These are phyloP conservation scores for Anas platyrhynchos DNA, from an alignment of 2,113 vertebrate species.

Conservation along the genomic window DNA sequence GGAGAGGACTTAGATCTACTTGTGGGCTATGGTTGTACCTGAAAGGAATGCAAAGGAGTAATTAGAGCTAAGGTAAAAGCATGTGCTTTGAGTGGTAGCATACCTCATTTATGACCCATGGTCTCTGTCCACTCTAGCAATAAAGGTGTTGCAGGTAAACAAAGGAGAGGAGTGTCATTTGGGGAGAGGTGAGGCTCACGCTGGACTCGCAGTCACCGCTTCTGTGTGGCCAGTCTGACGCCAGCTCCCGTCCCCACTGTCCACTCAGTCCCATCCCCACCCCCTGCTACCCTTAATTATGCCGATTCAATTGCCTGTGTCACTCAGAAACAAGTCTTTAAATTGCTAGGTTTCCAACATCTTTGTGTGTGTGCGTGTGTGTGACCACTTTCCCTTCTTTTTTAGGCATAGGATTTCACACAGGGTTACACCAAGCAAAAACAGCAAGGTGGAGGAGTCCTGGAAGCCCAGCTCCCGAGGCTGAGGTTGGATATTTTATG, in stretches of 20 bases:
- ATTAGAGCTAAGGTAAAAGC: background rate
- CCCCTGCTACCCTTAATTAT: background rate
- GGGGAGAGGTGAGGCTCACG: accelerated
- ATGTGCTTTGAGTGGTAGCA: background rate
- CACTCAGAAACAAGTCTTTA: background rate
- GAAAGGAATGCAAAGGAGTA: background rate
- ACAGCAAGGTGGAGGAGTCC: background rate
- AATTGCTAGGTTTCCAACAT: background rate
- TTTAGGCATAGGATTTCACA: background rate
- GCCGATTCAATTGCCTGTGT: background rate
- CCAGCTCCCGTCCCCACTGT: background rate
- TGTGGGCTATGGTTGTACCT: background rate
- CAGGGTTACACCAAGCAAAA: background rate
- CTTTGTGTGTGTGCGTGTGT: too few species aligned
- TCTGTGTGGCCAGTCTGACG: background rate
- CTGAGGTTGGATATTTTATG: background rate
- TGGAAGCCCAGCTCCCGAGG: background rate
- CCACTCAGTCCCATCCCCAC: background rate
- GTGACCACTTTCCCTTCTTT: background rate
- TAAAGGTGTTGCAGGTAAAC: too few species aligned
- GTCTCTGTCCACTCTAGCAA: background rate
- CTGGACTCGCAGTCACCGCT: background rate
- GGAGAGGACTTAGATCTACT: background rate
- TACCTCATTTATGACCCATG: background rate
- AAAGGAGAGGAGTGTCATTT: background rate